These are phyloP conservation scores for Protophormia terraenovae DNA, from an alignment of 2,888 invertebrate species.

Conservation along the genomic window DNA sequence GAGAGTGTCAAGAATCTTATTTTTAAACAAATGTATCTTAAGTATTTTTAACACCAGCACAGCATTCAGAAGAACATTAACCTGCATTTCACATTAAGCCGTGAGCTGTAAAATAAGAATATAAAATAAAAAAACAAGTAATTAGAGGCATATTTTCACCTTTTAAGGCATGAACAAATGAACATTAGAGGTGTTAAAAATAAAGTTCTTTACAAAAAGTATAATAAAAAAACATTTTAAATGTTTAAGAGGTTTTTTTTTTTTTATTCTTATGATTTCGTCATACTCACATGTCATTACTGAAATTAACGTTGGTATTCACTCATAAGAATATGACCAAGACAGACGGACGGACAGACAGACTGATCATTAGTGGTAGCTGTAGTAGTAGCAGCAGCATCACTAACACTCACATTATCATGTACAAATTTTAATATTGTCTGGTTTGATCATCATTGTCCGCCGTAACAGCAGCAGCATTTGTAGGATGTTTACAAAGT, in stretches of 20 bases:
- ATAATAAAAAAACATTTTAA: neutral
- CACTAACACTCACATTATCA: no score
- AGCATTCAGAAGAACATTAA: neutral
- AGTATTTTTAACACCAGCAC: neutral
- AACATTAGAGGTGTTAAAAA: slow-evolving; percentile 58
- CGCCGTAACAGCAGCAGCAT: slow-evolving; percentile 9
- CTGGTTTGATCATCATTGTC: slow-evolving; percentile 6
- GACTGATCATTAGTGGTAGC: slow-evolving; percentile 51
- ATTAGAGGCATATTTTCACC: slow-evolving; percentile 56
- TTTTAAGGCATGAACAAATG: neutral
- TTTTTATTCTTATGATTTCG: no score
- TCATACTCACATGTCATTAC: slow-evolving; percentile 43
- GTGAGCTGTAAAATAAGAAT: neutral
- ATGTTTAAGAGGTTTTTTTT: neutral
- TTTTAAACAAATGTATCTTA: neutral
- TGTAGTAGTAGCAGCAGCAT: slow-evolving; percentile 3
- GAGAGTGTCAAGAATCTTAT: neutral
- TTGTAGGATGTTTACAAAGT: no score
- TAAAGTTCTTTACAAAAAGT: slow-evolving; percentile 19
- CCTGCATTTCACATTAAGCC: neutral
- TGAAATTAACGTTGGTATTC: slow-evolving; percentile 17
- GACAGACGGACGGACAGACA: no score
- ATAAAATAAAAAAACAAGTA: slow-evolving; percentile 37
- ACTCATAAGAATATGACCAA: slow-evolving; percentile 12
- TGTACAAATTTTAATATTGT: slow-evolving; percentile 35